A percentile compares a stretch with the other conserved stretches of the same genome.
Evolutionary conservation across 2,797 vertebrate species (phyloP).

Genomic region (Fistularia tabacaria): DNA sequence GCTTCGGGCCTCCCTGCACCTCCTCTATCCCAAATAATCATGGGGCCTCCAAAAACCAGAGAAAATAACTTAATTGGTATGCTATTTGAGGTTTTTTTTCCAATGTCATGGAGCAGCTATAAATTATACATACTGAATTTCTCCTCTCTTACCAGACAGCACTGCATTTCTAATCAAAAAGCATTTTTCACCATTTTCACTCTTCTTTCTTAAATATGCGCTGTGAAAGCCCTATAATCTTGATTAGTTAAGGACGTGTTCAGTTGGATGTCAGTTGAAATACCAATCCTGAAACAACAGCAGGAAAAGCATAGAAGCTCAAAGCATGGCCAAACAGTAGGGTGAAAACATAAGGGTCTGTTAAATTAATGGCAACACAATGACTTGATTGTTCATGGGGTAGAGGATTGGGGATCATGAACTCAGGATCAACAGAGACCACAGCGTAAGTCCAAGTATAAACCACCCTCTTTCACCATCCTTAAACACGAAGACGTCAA

Average conservation of each 20-base stretch:
- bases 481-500: constrained; percentile 49
- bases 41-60: constrained; percentile 61
- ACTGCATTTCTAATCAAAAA: constrained; percentile 59
- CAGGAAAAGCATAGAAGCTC: constrained; percentile 17
- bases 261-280: constrained; percentile 54
- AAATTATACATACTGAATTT: constrained; percentile 55
- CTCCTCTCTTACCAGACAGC: constrained; percentile 30
- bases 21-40: constrained; percentile 67
- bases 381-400: constrained; percentile 43
- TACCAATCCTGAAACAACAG: constrained; percentile 50
- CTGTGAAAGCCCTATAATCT: constrained; percentile 46
- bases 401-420: constrained; percentile 43
- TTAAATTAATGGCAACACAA: constrained; percentile 58
- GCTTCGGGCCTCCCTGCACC: constrained; percentile 60
- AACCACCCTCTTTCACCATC: constrained; percentile 23
- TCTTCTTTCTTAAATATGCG: constrained; percentile 18
- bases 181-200: constrained; percentile 36
- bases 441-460: constrained; percentile 34
- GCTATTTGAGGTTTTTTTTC: constrained; percentile 61
- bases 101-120: constrained; percentile 46
- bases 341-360: constrained; percentile 18
- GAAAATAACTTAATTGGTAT: constrained; percentile 72
- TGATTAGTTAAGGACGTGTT: constrained; percentile 70
- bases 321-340: constrained; percentile 24
- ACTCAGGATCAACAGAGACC: constrained; percentile 40